Evolutionary conservation across 2,888 invertebrate species (phyloP).

Genomic region (Dryocosmus kuriphilus): DNA sequence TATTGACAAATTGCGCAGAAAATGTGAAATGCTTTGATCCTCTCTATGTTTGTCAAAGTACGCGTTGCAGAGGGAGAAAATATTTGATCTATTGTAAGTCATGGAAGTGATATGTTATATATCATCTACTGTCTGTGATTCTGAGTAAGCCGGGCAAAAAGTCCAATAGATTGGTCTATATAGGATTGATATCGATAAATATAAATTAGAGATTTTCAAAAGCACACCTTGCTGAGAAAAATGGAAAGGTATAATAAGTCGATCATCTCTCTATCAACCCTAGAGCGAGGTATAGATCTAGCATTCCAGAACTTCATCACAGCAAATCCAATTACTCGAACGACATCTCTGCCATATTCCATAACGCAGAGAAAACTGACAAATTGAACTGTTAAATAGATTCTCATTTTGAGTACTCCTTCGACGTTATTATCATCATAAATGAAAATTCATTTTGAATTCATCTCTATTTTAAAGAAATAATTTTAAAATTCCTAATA

Average conservation of each 20-base stretch:
- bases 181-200: neutral
- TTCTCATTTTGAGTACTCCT: neutral
- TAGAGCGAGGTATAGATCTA: neutral
- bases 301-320: conserved; percentile 4
- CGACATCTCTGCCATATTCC: conserved; percentile 8
- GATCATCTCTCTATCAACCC: neutral
- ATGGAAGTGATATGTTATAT: no score
- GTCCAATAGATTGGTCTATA: no score
- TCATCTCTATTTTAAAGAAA: no score
- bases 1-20: no score
- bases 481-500: no score
- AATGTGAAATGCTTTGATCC: no score
- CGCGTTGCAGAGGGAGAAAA: no score
- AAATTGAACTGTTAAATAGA: conserved; percentile 6
- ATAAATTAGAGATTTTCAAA: neutral
- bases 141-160: no score
- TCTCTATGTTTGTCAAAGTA: no score
- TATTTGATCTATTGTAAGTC: no score
- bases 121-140: no score
- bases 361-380: neutral
- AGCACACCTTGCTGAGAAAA: neutral
- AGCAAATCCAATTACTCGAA: conserved; percentile 13
- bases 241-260: neutral
- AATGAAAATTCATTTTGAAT: neutral
- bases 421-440: neutral